Evolutionary conservation across 2,113 vertebrate species (phyloP), one percentile per base, ranked within the genome.

Genomic region (Siniperca chuatsi): DNA sequence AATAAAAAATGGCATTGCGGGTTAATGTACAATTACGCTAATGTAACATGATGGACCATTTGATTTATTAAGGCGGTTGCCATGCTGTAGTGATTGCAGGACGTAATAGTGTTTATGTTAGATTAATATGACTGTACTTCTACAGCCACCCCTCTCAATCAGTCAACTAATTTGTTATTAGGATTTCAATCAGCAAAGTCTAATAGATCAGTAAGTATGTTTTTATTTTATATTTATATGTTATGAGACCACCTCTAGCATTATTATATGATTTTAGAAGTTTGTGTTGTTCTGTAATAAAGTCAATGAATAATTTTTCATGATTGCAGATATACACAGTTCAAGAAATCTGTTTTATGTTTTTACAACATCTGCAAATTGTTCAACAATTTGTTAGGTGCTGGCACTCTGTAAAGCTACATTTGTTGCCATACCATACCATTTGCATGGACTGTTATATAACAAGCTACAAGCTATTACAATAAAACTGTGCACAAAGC

Each of bases 11-110:
- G 29, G 15, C 75, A 65, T 1, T 2, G 40, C n/a, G 15, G 42
- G 75, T 79, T 75, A 85, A 79, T 82, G 42, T 78, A 81, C 64
- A 86, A 69, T 83, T 83, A 75, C 9, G 6, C 75, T 89, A 85
- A 92, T 82, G 65, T 81, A 79, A 87, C 54, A 77, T 62, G 83
- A 91, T 60, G n/a, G 70, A 69, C 55, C 25, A 66, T 67, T 78
- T 83, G 80, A 89, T 86, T 84, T 87, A 92, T 89, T 79, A 48
- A 73, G n/a, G 37, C 23, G 37, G 54, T 70, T 81, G 29, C 29
- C 71, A 71, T 69, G 79, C 74, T 60, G 79, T 67, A 81, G 73
- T 79, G 83, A 87, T 69, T 91, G 76, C 61, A 90, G 80, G 55
- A 77, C 37, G 44, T 75, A 61, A 67, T 77, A 33, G 54, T 71